Base-by-base conservation (phyloP, 2,113 vertebrate species). In the Dicaeum eximium region DNA sequence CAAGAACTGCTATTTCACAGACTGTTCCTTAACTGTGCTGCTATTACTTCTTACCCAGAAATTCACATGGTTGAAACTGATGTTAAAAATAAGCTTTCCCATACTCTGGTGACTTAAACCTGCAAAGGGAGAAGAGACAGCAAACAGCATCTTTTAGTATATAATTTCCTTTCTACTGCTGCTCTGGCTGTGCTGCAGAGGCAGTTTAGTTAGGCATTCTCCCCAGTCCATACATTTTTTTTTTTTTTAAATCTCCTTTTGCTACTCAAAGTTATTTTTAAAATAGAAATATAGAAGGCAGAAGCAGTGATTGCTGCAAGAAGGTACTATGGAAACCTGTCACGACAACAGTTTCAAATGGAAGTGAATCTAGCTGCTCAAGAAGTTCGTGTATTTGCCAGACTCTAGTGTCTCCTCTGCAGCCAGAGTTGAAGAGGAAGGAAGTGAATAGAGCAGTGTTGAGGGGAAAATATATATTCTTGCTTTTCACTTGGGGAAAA, bases 231-330 rank as follows among this genome's bases (percentile, higher is more conserved):
- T 62, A 6, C 35, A 9, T 22, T n/a, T 8, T 65, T 37, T 44
- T 73, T 71, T 67, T 30, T 54, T 31, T 38, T 25, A 9, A 6
- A 8, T 73, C 31, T 61, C 25, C 15, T 94, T 90, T 84, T 77
- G 37, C 65, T 94, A 75, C 56, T 95, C n/a, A 11, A 79, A 93
- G 74, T 90, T 96, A 57, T 75, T 95, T 96, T 94, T 86, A 33
- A 92, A 95, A 94, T 96, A 96, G 92, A 86, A 96, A 57, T 71
- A 75, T 37, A 90, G 93, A 94, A 96, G 92, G 73, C 89, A 93
- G 93, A 93, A 93, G 72, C 57, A 62, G 73, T 88, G 60, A 78
- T 51, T 92, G 58, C 89, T 96, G 66, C 44, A 92, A 65, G 84
- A 54, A 96, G 93, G 77, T 81, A 75, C 92, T 92, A 78, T 91